Base-by-base conservation (phyloP, 2,888 invertebrate genomes). In the Drosophila kuntzei region DNA sequence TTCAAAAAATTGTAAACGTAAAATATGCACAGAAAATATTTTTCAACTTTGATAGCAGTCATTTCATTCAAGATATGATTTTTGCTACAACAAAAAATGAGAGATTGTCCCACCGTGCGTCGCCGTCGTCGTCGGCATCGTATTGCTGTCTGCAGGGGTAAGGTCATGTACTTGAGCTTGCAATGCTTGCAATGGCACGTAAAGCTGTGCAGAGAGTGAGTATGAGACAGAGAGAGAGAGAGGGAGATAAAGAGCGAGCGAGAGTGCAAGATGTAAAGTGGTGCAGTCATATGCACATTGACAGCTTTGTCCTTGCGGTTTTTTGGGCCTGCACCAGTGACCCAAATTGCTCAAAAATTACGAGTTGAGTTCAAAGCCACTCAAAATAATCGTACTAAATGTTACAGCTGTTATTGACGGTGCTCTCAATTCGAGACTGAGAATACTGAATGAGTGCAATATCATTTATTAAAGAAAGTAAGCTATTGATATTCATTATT, bases 91-190 rank as follows among this genome's bases (percentile, higher is more conserved):
- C n/a, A n/a, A n/a, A n/a, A n/a, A n/a, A n/a, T n/a, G n/a, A n/a
- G n/a, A n/a, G n/a, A n/a, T n/a, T n/a, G n/a, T n/a, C n/a, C n/a
- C n/a, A n/a, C n/a, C n/a, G n/a, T n/a, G n/a, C 63, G 54, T 50
- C 20, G 58, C 63, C 50, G 32, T 25, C 18, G 16, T 5, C 43
- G 43, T n/a, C 41, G 41, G 34, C 75, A 68, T 71, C 66, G 77
- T 43, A 59, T 73, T 64, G 75, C 61, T 61, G 64, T 75, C 68
- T 64, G 79, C 81, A 79, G 87, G 87, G 80, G 89, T 86, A 88
- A 84, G 84, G 84, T 84, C 87, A 76, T 87, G 87, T 88, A 88
- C 84, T 88, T 84, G 84, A 87, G 89, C 89, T 86, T 86, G 81
- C 77, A 72, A 70, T 53, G 71, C 65, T 74, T 77, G 77, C 74